Evolutionary conservation across 2,888 invertebrate species (phyloP).

Genomic region (Erpobdella octoculata): DNA sequence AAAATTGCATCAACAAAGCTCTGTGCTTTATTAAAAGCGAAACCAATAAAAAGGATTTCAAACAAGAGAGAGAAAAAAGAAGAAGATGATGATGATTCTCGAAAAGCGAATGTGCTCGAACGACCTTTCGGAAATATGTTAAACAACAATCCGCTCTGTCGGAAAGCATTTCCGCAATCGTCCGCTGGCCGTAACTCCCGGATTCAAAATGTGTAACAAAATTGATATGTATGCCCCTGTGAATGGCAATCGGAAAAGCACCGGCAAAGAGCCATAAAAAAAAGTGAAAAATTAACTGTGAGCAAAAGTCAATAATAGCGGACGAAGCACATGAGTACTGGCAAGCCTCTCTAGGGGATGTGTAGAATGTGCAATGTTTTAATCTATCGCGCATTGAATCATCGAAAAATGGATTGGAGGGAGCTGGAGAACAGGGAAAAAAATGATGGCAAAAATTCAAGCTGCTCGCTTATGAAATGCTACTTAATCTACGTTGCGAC

Average conservation of each 20-base stretch:
- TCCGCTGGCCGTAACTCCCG: no score
- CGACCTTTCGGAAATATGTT: no score
- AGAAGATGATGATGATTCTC: no score
- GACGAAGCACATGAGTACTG: not conserved
- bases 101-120: no score
- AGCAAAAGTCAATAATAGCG: not conserved
- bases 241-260: not conserved
- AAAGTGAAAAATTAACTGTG: not conserved
- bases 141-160: no score
- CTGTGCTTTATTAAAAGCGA: no score
- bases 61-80: no score
- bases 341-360: not conserved
- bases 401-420: not conserved
- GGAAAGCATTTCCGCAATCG: no score
- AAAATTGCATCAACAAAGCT: no score
- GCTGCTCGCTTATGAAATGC: not conserved
- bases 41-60: no score
- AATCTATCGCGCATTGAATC: not conserved
- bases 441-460: not conserved
- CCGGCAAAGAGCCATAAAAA: not conserved
- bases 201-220: no score
- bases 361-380: not conserved
- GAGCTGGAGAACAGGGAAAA: not conserved
- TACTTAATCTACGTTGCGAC: conserved; percentile 10
- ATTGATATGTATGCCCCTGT: conserved; percentile 7